Percentiles rank a stretch among this genome's conserved stretches.
Conservation (phyloP, 2,113 vertebrate species). For the Bubo blakistoni region DNA sequence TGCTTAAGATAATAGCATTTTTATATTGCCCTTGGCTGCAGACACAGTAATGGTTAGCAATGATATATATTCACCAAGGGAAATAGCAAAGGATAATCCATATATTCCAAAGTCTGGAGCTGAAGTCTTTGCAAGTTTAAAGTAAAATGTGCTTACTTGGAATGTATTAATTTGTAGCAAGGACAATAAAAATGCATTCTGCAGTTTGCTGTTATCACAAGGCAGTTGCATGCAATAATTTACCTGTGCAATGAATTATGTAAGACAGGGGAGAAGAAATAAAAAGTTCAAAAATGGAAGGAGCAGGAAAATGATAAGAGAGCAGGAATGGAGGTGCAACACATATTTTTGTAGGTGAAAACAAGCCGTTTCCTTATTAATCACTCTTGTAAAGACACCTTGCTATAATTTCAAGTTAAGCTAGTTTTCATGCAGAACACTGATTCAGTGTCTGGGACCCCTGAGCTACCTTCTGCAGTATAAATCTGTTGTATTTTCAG, state of each 20-base stretch:
- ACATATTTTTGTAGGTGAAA: background rate
- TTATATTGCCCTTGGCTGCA: slow-evolving; percentile 50
- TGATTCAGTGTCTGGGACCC: background rate
- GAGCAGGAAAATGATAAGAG: background rate
- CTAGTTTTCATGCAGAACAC: background rate
- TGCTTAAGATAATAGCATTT: slow-evolving; percentile 55
- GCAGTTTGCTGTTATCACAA: slow-evolving; percentile 33
- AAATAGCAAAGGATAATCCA: slow-evolving; percentile 28
- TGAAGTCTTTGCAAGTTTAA: slow-evolving; percentile 35
- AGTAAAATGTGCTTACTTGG: slow-evolving; percentile 39
- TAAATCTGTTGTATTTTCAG: background rate
- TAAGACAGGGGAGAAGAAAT: slow-evolving; percentile 14
- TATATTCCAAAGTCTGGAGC: slow-evolving; percentile 42
- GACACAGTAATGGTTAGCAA: background rate
- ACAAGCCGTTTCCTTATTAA: background rate
- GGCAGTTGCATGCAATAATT: slow-evolving; percentile 28
- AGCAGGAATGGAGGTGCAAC: background rate
- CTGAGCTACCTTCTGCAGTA: background rate
- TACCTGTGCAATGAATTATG: slow-evolving; percentile 5
- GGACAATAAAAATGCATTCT: slow-evolving; percentile 47
- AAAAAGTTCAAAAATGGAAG: slow-evolving; percentile 2
- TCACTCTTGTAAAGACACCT: background rate
- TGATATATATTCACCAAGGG: slow-evolving; percentile 39
- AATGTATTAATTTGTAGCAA: slow-evolving; percentile 49
- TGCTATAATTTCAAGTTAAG: background rate